Evolutionary conservation across 2,888 invertebrate genomes (phyloP), one percentile per base, ranked within the genome.

Genomic region (Drosophila prostipennis): DNA sequence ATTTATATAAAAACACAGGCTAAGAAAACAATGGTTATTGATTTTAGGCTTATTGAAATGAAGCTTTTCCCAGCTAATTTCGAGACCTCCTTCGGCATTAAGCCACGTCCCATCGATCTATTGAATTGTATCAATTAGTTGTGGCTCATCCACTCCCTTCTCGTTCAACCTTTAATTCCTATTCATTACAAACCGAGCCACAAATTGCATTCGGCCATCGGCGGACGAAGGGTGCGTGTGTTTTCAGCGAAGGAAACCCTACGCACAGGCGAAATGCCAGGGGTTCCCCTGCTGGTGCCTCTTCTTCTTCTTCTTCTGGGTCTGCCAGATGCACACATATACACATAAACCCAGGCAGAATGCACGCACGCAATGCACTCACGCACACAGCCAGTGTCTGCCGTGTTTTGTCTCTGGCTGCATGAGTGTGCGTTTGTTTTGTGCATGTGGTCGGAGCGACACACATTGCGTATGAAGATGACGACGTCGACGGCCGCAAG

Each of bases 391-490:
- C 64, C 54, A 54, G 74, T 77, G 84, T 80, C 78, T 80, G 80
- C 76, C 69, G 43, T 49, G 52, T 48, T 64, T 65, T 60, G 79
- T 72, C 52, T 60, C 34, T 64, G 49, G 37, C 40, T 49, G 53
- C 48, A 23, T 32, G 49, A 36, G 29, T 58, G 40, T 58, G 59
- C 34, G 55, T 65, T 63, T 59, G 48, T 36, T 55, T 49, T 67
- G 56, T 73, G 71, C 72, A 60, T 79, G 76, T 74, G 78, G 80
- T 77, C 72, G 72, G 70, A 77, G 80, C 84, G 84, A 84, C 84
- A 84, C 84, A 85, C 89, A 85, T 85, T 85, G 89, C 89, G 84
- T 88, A 84, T 79, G 76, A 76, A 40, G 75, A 73, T 69, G 79
- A 72, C 64, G 77, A 70, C 69, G 75, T 63, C 64, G 68, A 55